A percentile compares a stretch with the other conserved stretches of the same genome.
Evolutionary conservation across 2,888 invertebrate species (phyloP).

Genomic region (Oligia latruncula): DNA sequence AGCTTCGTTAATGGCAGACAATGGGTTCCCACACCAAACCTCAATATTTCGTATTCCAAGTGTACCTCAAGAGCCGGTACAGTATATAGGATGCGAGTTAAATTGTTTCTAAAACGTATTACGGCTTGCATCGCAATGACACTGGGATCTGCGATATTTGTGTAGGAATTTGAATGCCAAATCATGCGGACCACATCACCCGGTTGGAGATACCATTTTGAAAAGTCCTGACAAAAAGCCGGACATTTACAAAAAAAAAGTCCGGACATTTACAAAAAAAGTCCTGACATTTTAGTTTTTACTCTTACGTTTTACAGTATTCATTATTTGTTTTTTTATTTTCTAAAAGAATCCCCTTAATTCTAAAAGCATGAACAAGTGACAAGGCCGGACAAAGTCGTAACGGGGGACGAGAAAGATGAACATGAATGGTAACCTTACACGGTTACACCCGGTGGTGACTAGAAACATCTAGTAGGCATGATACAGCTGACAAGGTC

Average conservation of each 20-base stretch:
- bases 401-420: background rate
- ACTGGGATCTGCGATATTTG: background rate
- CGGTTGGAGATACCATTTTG: background rate
- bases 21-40: conserved; percentile 62
- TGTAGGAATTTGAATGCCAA: background rate
- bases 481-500: conserved; percentile 43
- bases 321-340: background rate
- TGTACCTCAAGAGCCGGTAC: background rate
- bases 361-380: background rate
- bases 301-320: background rate
- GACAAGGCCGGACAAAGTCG: background rate
- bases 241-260: background rate
- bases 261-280: background rate
- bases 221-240: background rate
- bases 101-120: conserved; percentile 19
- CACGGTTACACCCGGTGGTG: too few relatives aligned
- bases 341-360: too few relatives aligned
- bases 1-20: conserved; percentile 44
- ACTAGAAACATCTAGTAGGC: conserved; percentile 19
- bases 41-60: conserved; percentile 44
- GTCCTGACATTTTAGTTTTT: background rate
- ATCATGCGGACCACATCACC: background rate
- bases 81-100: conserved; percentile 13
- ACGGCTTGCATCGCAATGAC: conserved; percentile 9
- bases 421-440: background rate